phyloP scores from a whole-genome alignment of 2,797 vertebrate genomes.

The Anisognathus igniventris region DNA sequence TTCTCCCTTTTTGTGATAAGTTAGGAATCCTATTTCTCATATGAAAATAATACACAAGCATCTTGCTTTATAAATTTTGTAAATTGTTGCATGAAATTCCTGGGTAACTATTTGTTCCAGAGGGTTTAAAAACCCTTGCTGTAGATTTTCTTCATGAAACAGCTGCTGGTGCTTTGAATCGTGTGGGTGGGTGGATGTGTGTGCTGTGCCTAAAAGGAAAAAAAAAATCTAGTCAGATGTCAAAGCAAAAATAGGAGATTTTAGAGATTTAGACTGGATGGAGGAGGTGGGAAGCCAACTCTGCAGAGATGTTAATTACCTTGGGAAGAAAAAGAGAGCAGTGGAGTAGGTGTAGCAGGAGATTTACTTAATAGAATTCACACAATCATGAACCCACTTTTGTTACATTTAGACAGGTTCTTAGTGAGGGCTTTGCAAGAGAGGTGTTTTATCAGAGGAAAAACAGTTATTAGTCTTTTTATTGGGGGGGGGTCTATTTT shows the following conservation, averaged over 20 bases:
- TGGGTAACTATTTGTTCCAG: constrained; percentile 38
- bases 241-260: constrained; percentile 65
- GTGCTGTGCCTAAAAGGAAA: constrained; percentile 52
- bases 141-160: constrained; percentile 41
- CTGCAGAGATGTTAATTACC: constrained; percentile 58
- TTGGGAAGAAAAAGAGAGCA: constrained; percentile 38
- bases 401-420: constrained; percentile 16
- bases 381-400: constrained; percentile 23
- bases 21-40: background rate
- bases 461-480: constrained; percentile 43
- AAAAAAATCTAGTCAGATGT: constrained; percentile 56
- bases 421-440: constrained; percentile 17
- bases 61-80: background rate
- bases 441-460: constrained; percentile 28
- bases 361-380: constrained; percentile 53
- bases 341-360: constrained; percentile 52
- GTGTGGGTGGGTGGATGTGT: constrained; percentile 57
- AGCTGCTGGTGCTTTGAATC: constrained; percentile 43
- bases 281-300: constrained; percentile 43
- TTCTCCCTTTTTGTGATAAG: background rate
- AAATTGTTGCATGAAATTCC: constrained; percentile 27
- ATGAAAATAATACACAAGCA: background rate
- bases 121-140: constrained; percentile 1
- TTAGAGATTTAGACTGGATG: constrained; percentile 48
- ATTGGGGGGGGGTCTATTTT: background rate